Conservation (phyloP, 2,888 invertebrate genomes). For the Tillus elongatus region DNA sequence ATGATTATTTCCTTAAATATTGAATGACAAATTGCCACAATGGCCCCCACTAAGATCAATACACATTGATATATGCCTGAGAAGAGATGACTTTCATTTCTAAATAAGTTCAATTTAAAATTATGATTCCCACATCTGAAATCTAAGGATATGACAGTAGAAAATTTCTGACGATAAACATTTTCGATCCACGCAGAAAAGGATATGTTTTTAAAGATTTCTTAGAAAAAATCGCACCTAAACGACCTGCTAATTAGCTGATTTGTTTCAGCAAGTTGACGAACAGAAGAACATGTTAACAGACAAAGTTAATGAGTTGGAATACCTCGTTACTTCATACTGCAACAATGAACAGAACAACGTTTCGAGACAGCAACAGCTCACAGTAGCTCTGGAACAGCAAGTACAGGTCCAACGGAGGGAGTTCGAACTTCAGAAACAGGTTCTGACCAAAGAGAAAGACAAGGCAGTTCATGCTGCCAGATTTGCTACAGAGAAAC, state of each 20-base stretch:
- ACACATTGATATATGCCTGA: too few species aligned
- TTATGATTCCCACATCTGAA: too few species aligned
- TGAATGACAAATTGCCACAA: too few species aligned
- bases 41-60: too few species aligned
- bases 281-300: not conserved
- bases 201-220: too few species aligned
- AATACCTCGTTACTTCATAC: not conserved
- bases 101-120: too few species aligned
- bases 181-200: too few species aligned
- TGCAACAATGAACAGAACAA: not conserved
- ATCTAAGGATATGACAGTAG: too few species aligned
- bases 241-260: not conserved
- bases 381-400: slow-evolving; percentile 15
- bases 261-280: not conserved
- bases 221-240: not conserved
- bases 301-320: not conserved
- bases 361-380: slow-evolving; percentile 4
- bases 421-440: slow-evolving; percentile 25
- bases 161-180: too few species aligned
- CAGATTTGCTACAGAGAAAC: slow-evolving; percentile 33
- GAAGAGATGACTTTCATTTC: too few species aligned
- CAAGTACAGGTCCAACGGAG: slow-evolving; percentile 21
- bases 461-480: slow-evolving; percentile 33
- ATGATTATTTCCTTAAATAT: too few species aligned
- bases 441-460: slow-evolving; percentile 27